Percentiles rank a stretch among this genome's conserved stretches.
phyloP scores from a whole-genome alignment of 2,888 invertebrate genomes.

The Drosophila picticornis region DNA sequence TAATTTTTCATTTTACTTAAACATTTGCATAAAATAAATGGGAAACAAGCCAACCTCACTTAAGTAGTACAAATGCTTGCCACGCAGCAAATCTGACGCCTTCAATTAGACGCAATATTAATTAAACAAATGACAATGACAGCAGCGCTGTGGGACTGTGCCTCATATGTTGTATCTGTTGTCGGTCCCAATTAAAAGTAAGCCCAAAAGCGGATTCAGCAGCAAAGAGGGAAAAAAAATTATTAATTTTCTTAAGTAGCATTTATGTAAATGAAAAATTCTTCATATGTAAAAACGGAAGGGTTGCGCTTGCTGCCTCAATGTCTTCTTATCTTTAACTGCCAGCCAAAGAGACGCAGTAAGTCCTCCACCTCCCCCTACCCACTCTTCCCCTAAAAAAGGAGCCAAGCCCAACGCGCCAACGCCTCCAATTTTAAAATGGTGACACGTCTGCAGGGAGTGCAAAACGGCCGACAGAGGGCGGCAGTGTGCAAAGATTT shows the following conservation, averaged over 20 bases:
- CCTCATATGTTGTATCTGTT: conserved; percentile 28
- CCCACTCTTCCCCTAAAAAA: not conserved
- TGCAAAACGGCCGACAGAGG: conserved; percentile 50
- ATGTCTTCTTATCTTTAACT: conserved; percentile 61
- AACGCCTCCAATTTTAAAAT: conserved; percentile 33
- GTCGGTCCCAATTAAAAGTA: conserved; percentile 51
- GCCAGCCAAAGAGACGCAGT: conserved; percentile 40
- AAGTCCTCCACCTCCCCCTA: not conserved
- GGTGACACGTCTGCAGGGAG: conserved; percentile 48
- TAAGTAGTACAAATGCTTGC: conserved; percentile 13
- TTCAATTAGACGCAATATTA: conserved; percentile 46
- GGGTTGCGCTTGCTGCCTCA: conserved; percentile 37
- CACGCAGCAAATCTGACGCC: conserved; percentile 17
- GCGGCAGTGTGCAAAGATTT: conserved; percentile 81
- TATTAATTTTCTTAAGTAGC: conserved; percentile 72
- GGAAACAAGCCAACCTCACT: conserved; percentile 3
- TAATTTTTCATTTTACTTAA: not conserved
- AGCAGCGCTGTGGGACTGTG: conserved; percentile 11
- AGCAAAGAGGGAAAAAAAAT: conserved; percentile 40
- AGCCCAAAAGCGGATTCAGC: conserved; percentile 40
- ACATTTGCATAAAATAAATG: not conserved
- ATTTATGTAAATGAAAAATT: conserved; percentile 76
- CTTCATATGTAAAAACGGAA: conserved; percentile 36
- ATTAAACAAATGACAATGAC: conserved; percentile 60
- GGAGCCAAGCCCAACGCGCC: conserved; percentile 1